phyloP scores from a whole-genome alignment of 2,797 vertebrate species.

The Dipus sagitta region DNA sequence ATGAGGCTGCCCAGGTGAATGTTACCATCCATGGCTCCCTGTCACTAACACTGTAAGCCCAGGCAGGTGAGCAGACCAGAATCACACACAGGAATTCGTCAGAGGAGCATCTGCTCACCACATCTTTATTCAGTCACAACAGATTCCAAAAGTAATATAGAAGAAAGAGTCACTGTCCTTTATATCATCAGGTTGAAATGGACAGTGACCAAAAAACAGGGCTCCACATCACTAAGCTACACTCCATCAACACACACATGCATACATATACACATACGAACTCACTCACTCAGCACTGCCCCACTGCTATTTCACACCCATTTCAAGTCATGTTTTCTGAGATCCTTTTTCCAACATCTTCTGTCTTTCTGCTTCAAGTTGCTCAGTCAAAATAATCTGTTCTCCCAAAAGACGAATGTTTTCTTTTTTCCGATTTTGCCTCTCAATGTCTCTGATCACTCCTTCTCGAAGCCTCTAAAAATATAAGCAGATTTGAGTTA shows the following conservation, averaged over 20 bases:
- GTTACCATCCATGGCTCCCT: constrained; percentile 85
- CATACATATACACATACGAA: background rate
- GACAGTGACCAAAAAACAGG: background rate
- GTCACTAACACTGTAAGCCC: background rate
- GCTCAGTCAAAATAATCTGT: constrained; percentile 91
- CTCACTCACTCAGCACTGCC: constrained; percentile 34
- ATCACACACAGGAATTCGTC: constrained; percentile 2
- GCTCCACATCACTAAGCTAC: background rate
- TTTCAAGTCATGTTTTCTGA: constrained; percentile 80
- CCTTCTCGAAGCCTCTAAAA: constrained; percentile 93
- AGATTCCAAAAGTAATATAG: background rate
- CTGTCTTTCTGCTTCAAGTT: constrained; percentile 90
- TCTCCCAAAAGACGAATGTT: constrained; percentile 93
- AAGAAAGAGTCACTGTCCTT: background rate
- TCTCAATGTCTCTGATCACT: constrained; percentile 93
- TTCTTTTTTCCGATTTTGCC: constrained; percentile 91
- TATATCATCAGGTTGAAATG: constrained; percentile 43
- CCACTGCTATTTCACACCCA: background rate
- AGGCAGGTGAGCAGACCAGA: background rate
- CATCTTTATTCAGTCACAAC: background rate
- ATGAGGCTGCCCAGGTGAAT: constrained; percentile 88
- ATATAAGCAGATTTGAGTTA: constrained; percentile 78
- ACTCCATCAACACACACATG: background rate
- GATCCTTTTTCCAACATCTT: constrained; percentile 79
- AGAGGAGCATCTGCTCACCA: constrained; percentile 1